Evolutionary conservation across 37 sponge, comb jelly and placozoan genomes (phyloP).

Genomic region (Oopsacas minuta): DNA sequence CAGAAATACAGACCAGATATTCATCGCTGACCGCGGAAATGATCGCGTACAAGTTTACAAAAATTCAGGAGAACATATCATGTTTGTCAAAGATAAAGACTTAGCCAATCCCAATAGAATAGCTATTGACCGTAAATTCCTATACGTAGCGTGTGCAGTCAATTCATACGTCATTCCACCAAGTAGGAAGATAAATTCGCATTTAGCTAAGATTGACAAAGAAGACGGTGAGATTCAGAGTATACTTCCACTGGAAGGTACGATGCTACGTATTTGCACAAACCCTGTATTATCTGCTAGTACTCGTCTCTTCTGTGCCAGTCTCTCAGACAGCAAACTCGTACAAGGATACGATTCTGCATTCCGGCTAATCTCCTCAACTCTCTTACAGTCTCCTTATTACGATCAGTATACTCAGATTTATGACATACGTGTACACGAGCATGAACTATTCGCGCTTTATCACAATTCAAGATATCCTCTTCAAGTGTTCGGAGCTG

Average conservation of each 20-base stretch:
- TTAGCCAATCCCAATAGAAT: slow-evolving; percentile 8
- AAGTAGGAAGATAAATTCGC: not conserved
- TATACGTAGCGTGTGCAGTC: not conserved
- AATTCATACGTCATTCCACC: not conserved
- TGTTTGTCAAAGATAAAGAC: slow-evolving; percentile 14
- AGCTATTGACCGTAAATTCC: not conserved
- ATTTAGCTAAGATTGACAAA: slow-evolving; percentile 17
- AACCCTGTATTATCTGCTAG: not conserved
- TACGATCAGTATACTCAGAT: slow-evolving; percentile 10
- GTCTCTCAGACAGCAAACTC: slow-evolving; percentile 16
- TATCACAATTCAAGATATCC: slow-evolving; percentile 3
- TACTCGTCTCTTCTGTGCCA: slow-evolving; percentile 2
- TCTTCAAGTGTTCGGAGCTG: slow-evolving; percentile 8
- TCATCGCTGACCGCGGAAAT: not conserved
- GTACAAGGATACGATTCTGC: slow-evolving; percentile 7
- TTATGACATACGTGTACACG: not conserved
- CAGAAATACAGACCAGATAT: not conserved
- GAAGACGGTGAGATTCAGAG: slow-evolving; percentile 19
- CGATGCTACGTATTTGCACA: not conserved
- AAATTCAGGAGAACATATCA: not conserved
- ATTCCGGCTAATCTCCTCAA: not conserved
- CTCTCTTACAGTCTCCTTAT: not conserved
- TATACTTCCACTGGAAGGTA: not conserved
- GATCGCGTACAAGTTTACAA: slow-evolving; percentile 14
- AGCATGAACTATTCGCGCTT: not conserved